Base-by-base conservation (phyloP, 2,113 vertebrate species). In the Rostratula benghalensis region DNA sequence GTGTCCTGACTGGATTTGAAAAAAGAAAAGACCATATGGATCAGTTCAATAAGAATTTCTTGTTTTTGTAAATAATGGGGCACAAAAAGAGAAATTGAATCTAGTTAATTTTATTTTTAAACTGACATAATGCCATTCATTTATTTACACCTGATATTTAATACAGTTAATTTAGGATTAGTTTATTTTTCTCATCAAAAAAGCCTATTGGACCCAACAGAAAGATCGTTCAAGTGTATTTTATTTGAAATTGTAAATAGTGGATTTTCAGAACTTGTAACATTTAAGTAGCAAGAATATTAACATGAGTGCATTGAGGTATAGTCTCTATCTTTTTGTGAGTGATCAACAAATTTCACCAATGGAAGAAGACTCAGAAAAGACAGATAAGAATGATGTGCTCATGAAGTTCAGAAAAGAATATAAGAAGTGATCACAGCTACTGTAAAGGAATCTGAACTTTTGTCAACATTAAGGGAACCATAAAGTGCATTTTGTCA, bases 401-500 rank as follows among this genome's bases (percentile, higher is more conserved):
- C 5, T 87, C 41, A 68, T 27, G 20, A 57, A 69, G 6, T 10
- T 79, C 25, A 59, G 39, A 46, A 89, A 67, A 64, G 2, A 56
- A 41, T 11, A 22, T 9, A 51, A 14, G 25, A 73, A 50, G 22
- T 17, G 10, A 51, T 13, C 30, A 37, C 13, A 69, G 6, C 5
- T 70, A 30, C 41, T 6, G 0, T 14, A 82, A 93, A 46, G 17
- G 17, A 61, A 78, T 10, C 6, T 65, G 51, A 79, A 70, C 13
- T 74, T 65, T 30, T 63, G 4, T 70, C 25, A 70, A 15, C 17
- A 27, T 13, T 28, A 82, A 41, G 21, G 8, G 27, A 19, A 59
- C 7, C 4, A 45, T 21, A 48, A 75, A 1, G 16, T 65, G 6
- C 7, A 33, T 7, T 61, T 57, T 16, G 4, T 6, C 7, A 1